Base-by-base conservation (phyloP, 2,888 invertebrate genomes). In the Cataglyphis cursor region DNA sequence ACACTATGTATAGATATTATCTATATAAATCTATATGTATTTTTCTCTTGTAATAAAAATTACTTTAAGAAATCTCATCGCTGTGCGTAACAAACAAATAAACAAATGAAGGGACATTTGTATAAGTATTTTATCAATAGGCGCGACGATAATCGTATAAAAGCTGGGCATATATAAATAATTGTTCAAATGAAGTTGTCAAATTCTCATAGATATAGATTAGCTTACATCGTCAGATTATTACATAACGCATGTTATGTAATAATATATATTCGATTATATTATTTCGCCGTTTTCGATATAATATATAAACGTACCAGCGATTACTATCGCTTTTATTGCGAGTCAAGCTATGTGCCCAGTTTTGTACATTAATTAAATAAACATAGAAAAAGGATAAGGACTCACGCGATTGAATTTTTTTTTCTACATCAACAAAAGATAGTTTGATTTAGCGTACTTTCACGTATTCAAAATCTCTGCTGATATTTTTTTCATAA, bases 1-100 rank as follows among this genome's bases (percentile, higher is more conserved):
- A 57, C 31, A 8, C 24, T 82, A 65, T 44, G 18, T 48, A 57
- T 70, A 61, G 24, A 75, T 84, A 61, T 87, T 64, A 15, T 65
- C 24, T 78, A 76, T 54, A 62, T 9, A 64, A 0, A 64, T n/a
- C 51, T 51, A 64, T n/a, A 48, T 59, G 85, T 78, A 81, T 81
- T 78, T 73, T 64, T 68, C 3, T 57, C 70, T 78, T 75, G 38
- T 83, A 87, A 88, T 85, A 85, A 84, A 88, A 85, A 64, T 44
- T 82, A 68, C 74, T 84, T 73, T 57, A 83, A 81, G 41, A 35
- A 9, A 76, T 48, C 6, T 24, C 51, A 41, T 18, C 24, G 54
- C 64, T 59, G 41, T 38, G 78, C 59, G 28, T 48, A 41, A 54
- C 6, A 68, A 44, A 81, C 68, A 51, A 44, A 81, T 59, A 15